Percentiles rank a stretch among this genome's conserved stretches.
These are phyloP conservation scores for Oryzias melastigma DNA, from an alignment of 2,113 vertebrate genomes.

Conservation along the genomic window DNA sequence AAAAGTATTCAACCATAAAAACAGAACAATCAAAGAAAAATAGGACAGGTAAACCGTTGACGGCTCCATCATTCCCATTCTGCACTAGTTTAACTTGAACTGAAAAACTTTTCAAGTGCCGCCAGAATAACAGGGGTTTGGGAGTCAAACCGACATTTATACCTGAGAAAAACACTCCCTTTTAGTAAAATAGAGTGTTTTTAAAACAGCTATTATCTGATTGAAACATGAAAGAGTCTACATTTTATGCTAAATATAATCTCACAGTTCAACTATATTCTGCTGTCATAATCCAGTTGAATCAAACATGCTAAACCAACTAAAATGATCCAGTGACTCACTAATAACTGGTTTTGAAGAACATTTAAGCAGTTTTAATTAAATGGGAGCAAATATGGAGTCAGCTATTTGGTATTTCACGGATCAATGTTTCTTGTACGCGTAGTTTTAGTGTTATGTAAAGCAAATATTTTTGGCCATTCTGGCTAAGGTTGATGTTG, in stretches of 20 bases:
- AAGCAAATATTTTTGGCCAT: no score
- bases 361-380: no score
- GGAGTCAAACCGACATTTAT: conserved; percentile 33
- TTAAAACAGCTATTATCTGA: no score
- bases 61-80: conserved; percentile 42
- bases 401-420: no score
- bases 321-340: no score
- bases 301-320: background rate
- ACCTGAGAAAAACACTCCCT: conserved; percentile 15
- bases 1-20: background rate
- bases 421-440: no score
- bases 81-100: conserved; percentile 1
- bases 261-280: background rate
- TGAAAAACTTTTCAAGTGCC: conserved; percentile 9
- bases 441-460: no score
- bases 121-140: conserved; percentile 22
- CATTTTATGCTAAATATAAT: background rate
- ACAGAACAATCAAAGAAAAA: conserved; percentile 2
- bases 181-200: conserved; percentile 33
- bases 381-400: no score
- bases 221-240: no score
- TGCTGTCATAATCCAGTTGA: background rate
- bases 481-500: background rate
- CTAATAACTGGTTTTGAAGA: no score
- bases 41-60: conserved; percentile 21